Evolutionary conservation across 2,888 invertebrate species (phyloP), one percentile per base, ranked within the genome.

Genomic region (Cataglyphis albicans): DNA sequence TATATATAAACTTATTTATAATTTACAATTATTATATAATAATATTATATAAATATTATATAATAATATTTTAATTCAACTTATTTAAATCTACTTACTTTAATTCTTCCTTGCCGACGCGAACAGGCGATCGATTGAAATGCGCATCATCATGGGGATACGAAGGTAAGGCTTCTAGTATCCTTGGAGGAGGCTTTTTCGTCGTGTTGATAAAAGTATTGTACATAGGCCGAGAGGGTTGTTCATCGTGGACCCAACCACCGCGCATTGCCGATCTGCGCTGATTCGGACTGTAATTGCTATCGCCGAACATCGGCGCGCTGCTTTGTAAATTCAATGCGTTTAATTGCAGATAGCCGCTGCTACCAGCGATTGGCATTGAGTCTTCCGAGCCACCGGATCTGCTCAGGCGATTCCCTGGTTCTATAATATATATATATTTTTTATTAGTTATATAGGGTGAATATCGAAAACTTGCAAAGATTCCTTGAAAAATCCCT

Each of bases 341-440:
- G 81, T 92, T 93, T 68, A 93, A 67, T 73, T 92, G 94, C 3
- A 88, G 86, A 83, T 89, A 90, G 32, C 88, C 88, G 81, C 65
- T 38, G 18, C 64, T 35, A 52, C 85, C 88, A 0, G 63, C 84
- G 3, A 76, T 83, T 0, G 91, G 87, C 21, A 86, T 81, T 0
- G 83, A 48, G 7, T 94, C 94, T 55, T 93, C 93, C 0, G 94
- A 93, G 3, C 94, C 93, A 15, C 94, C 94, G 0, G 94, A 94
- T 81, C 92, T 94, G 84, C 94, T 93, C 29, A 93, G 76, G 29
- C 94, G 90, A 48, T 88, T 92, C 5, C 89, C 89, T 5, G 86
- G 87, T 55, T 94, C 94, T 94, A 89, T 9, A 86, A 25, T 25
- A 25, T 32, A 32, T 32, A 87, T 3, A 48, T 48, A 57, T 82